Evolutionary conservation across 2,113 vertebrate species (phyloP).

Genomic region (Merops nubicus): DNA sequence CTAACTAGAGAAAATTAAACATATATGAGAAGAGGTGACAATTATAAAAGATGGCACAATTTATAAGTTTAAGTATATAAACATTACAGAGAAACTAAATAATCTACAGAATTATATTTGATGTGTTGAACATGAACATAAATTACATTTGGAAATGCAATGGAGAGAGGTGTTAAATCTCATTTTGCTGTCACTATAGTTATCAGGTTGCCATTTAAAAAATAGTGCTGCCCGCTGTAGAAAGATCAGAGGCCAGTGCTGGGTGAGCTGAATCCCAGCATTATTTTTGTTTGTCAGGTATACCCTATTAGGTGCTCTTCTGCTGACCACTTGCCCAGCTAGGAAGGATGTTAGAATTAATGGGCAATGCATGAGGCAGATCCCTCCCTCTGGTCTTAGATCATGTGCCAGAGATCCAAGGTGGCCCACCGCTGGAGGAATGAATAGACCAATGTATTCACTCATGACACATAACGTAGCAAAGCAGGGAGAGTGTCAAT

Average conservation of each 20-base stretch:
- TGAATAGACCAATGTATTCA: too few species aligned
- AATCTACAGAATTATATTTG: not conserved
- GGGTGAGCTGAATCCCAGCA: not conserved
- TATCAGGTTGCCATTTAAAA: not conserved
- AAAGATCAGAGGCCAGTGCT: not conserved
- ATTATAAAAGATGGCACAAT: not conserved
- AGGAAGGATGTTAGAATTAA: too few species aligned
- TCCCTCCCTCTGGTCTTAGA: too few species aligned
- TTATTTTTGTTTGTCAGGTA: not conserved
- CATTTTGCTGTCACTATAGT: not conserved
- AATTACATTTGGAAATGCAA: not conserved
- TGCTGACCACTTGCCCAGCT: too few species aligned
- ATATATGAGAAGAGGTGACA: not conserved
- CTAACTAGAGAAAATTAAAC: not conserved
- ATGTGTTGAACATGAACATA: not conserved
- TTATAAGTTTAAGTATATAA: not conserved
- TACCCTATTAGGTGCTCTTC: too few species aligned
- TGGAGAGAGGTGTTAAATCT: not conserved
- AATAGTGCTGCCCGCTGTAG: not conserved
- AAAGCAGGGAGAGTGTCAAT: too few species aligned
- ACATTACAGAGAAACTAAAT: not conserved
- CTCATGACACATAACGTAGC: too few species aligned
- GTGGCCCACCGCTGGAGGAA: too few species aligned
- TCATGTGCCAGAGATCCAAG: too few species aligned
- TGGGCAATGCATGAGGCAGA: too few species aligned